Base-by-base conservation (phyloP, 2,797 vertebrate genomes). In the Phaenicophaeus curvirostris region DNA sequence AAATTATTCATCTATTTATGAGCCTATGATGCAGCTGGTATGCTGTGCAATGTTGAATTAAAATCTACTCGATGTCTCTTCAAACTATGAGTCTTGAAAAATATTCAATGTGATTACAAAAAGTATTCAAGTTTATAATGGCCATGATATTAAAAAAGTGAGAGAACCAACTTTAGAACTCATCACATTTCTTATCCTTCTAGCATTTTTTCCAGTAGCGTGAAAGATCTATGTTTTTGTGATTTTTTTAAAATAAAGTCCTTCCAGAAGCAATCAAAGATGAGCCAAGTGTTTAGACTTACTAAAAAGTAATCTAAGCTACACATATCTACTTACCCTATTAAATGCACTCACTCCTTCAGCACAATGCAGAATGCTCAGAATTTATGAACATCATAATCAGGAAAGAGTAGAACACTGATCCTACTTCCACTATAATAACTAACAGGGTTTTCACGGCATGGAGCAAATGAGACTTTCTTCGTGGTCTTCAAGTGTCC, bases 1-100 rank as follows among this genome's bases (percentile, higher is more conserved):
- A 90, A 91, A 93, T 78, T 90, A 91, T 87, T 95, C 30, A 84
- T 71, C 41, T 93, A 57, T 77, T 94, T 94, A 68, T 61, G 42
- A 82, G 18, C 53, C 82, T 92, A 77, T 81, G 39, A 84, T 94
- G 27, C 41, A 87, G 46, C 30, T 71, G 21, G 67, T 78, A 27
- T 77, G 33, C 30, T 74, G 30, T 42, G 48, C n/a, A 75, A 89
- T 57, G 83, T 50, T 79, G 89, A 91, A 89, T 94, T 89, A 81
- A 95, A 96, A 51, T 85, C 84, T 68, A 91, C 48, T 39, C 66
- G 90, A 42, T 37, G 8, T 85, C 88, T 72, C 33, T 89, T 81
- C 75, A 94, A 67, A 88, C n/a, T 78, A 58, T 90, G 86, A 87
- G 76, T 93, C 51, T 79, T 94, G 24, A 88, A 72, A 87, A 41